Percentiles rank a stretch among this genome's conserved stretches.
Evolutionary conservation across 2,888 invertebrate genomes (phyloP).

Genomic region (Erynnis tages): DNA sequence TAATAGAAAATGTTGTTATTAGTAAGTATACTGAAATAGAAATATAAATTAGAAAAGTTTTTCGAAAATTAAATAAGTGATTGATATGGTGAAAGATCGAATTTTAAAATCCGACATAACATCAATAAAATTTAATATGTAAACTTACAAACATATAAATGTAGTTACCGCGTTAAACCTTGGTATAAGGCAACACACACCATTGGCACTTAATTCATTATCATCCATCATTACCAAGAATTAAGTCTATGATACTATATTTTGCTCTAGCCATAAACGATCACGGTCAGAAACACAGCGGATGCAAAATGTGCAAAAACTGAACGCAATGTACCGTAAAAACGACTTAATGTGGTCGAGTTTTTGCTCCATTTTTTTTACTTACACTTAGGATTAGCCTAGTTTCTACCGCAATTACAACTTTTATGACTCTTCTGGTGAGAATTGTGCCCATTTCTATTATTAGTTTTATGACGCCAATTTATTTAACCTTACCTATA

Average conservation of each 20-base stretch:
- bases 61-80: too few relatives aligned
- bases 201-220: too few relatives aligned
- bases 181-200: too few relatives aligned
- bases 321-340: slow-evolving; percentile 37
- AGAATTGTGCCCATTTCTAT: slow-evolving; percentile 1
- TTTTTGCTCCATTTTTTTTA: slow-evolving; percentile 18
- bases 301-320: slow-evolving; percentile 35
- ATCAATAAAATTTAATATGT: too few relatives aligned
- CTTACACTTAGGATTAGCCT: slow-evolving; percentile 21
- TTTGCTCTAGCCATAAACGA: slow-evolving; percentile 13
- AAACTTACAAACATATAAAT: too few relatives aligned
- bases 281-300: slow-evolving; percentile 23
- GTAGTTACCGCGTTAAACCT: too few relatives aligned
- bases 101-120: too few relatives aligned
- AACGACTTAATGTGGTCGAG: slow-evolving; percentile 32
- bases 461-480: slow-evolving; percentile 3
- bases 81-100: too few relatives aligned
- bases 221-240: neutral
- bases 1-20: too few relatives aligned
- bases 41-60: too few relatives aligned
- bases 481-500: too few relatives aligned
- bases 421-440: slow-evolving; percentile 8
- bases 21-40: too few relatives aligned
- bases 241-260: neutral
- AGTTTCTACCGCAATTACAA: slow-evolving; percentile 19